Base-by-base conservation (phyloP, 2,113 vertebrate species). In the Mormyrus iriodes region DNA sequence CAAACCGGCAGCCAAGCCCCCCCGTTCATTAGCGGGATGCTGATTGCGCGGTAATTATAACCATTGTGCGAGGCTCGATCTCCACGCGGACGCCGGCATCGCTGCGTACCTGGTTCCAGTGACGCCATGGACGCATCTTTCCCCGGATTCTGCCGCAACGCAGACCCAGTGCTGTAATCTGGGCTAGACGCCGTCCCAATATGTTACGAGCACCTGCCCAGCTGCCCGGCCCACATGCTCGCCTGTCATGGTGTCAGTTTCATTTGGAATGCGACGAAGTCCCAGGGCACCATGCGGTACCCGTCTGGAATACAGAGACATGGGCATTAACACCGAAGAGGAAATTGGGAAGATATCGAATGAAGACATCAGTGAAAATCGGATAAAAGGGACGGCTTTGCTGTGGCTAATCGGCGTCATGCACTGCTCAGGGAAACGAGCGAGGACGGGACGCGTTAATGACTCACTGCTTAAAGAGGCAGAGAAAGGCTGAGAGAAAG, bases 161-260 rank as follows among this genome's bases (percentile, higher is more conserved):
- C 42, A 48, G 83, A 84, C n/a, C 53, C 73, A 42, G 79, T 52
- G 24, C 88, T 85, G 48, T 48, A 84, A 61, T 61, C 51, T 61
- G 79, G 76, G 88, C 76, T 89, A 84, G 51, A 58, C 21, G 39
- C 79, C 19, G 24, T 46, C 88, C 46, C 88, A 65, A 85, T 85
- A 53, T 89, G 89, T 83, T 86, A 42, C 49, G 61, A 86, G 44
- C 48, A 79, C 65, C 85, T 85, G 53, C 51, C 51, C 88, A 69
- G 65, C 90, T 35, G 90, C 88, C 76, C 17, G 24, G 53, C 90
- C 73, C 88, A 90, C 85, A 91, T 92, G 89, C 69, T 82, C 87
- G 73, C 27, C 46, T 89, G 89, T 90, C 88, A 86, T 48, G 17
- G 49, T 79, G 55, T 85, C 89, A 88, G 88, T 89, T 85, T 89